Base-by-base conservation (phyloP, 2,888 invertebrate genomes). In the Mesopsocus fuscifrons region DNA sequence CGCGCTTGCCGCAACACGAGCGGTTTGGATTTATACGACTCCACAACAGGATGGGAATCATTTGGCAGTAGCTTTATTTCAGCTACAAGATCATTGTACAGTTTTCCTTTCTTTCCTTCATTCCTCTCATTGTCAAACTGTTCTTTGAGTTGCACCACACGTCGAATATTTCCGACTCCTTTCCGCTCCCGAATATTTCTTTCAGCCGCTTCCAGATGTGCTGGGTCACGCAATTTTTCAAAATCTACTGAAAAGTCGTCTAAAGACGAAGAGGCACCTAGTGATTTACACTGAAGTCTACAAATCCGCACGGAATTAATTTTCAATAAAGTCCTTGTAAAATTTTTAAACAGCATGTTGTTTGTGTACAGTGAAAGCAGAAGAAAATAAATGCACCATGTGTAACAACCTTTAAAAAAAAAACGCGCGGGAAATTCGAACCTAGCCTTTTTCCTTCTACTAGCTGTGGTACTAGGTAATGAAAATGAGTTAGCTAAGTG, bases 31-130 rank as follows among this genome's bases (percentile, higher is more conserved):
- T 65, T 66, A 55, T 76, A 74, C 2, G 61, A 49, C 31, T 60
- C 52, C 2, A 81, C 66, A 6, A 60, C 57, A 2, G 80, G 77
- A 58, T 85, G 79, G 3, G 83, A 80, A 51, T 56, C 62, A 58
- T 89, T 89, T 1, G 88, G 87, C 49, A 88, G 67, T 58, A 64
- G 71, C 42, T 62, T 57, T n/a, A 80, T 59, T 59, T 80, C 78
- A 35, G 58, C 55, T 3, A 64, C 55, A 13, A 79, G 59, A 45
- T 65, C 53, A 16, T 63, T 52, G 50, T 60, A 42, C 33, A 40
- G 50, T 26, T 46, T 47, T 8, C 34, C 45, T n/a, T 57, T 54
- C 34, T 58, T 58, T 1, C 48, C 46, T 16, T 40, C 46, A 49
- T 54, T 45, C 46, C 49, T 46, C 32, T 41, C 34, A 41, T 66